These are phyloP conservation scores for Rissa tridactyla DNA, from an alignment of 2,113 vertebrate genomes.

Conservation along the genomic window DNA sequence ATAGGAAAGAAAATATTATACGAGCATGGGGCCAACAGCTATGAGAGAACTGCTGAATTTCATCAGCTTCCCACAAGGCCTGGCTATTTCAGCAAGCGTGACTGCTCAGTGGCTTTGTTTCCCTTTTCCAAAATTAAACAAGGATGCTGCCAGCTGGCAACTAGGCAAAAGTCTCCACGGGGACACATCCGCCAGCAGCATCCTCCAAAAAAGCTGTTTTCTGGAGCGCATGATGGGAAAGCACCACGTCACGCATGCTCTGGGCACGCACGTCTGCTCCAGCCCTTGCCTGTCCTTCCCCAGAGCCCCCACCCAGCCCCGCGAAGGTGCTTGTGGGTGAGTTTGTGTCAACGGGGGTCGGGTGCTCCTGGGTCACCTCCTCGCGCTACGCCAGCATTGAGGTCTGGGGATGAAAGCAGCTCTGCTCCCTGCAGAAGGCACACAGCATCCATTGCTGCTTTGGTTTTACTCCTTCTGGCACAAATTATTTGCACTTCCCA, in stretches of 20 bases:
- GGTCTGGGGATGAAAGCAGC: not conserved
- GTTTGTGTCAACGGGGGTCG: not conserved
- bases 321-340: not conserved
- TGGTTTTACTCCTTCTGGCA: not conserved
- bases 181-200: not conserved
- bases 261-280: not conserved
- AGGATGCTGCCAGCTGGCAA: not conserved
- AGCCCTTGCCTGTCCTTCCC: rapidly evolving
- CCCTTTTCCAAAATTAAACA: not conserved
- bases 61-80: not conserved
- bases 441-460: rapidly evolving
- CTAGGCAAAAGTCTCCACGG: rapidly evolving
- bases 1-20: not conserved
- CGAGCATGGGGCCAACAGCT: rapidly evolving
- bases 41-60: not conserved
- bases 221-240: not conserved
- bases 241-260: not conserved
- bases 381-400: not conserved
- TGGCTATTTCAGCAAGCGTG: not conserved
- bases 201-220: not conserved
- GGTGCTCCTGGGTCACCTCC: not conserved
- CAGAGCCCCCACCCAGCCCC: not conserved
- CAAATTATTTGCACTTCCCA: not conserved
- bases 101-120: not conserved
- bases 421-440: not conserved